phyloP scores from a whole-genome alignment of 2,888 invertebrate species.

The Choreutis nemorana region DNA sequence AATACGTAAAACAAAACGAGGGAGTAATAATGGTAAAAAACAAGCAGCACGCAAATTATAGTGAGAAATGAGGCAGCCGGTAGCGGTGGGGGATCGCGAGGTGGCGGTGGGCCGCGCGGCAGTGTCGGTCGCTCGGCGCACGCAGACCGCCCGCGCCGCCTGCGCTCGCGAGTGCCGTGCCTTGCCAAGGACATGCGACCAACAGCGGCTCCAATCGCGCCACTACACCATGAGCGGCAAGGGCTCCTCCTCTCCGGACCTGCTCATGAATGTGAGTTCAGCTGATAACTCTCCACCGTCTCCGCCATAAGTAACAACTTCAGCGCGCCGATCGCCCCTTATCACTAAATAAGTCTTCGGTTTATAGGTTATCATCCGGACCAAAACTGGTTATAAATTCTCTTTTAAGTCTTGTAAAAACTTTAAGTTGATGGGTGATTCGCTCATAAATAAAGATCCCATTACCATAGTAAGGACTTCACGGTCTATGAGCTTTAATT shows the following conservation, averaged over 20 bases:
- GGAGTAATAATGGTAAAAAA: slow-evolving; percentile 67
- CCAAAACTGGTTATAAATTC: not conserved
- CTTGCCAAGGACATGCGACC: slow-evolving; percentile 49
- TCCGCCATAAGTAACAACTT: too few species aligned
- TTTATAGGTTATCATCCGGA: not conserved
- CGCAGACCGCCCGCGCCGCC: slow-evolving; percentile 52
- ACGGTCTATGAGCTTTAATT: slow-evolving; percentile 26
- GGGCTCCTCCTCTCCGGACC: slow-evolving; percentile 59
- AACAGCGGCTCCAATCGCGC: slow-evolving; percentile 39
- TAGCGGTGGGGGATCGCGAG: slow-evolving; percentile 58
- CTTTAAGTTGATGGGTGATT: too few species aligned
- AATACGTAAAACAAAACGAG: slow-evolving; percentile 67
- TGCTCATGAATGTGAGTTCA: slow-evolving; percentile 66
- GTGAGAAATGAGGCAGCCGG: slow-evolving; percentile 67
- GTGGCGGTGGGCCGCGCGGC: slow-evolving; percentile 48
- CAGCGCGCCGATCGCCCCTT: too few species aligned
- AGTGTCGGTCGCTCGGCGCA: slow-evolving; percentile 53
- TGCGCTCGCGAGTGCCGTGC: slow-evolving; percentile 52
- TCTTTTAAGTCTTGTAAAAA: too few species aligned
- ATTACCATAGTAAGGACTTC: slow-evolving; percentile 14
- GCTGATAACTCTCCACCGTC: slow-evolving; percentile 12
- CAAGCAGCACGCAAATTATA: slow-evolving; percentile 66
- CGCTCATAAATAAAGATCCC: slow-evolving; percentile 4
- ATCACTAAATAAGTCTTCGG: too few species aligned
- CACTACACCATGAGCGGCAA: slow-evolving; percentile 61